A percentile compares a stretch with the other conserved stretches of the same genome.
phyloP scores from a whole-genome alignment of 1,140 invertebrate species.

The Pogonomyrmex barbatus region DNA sequence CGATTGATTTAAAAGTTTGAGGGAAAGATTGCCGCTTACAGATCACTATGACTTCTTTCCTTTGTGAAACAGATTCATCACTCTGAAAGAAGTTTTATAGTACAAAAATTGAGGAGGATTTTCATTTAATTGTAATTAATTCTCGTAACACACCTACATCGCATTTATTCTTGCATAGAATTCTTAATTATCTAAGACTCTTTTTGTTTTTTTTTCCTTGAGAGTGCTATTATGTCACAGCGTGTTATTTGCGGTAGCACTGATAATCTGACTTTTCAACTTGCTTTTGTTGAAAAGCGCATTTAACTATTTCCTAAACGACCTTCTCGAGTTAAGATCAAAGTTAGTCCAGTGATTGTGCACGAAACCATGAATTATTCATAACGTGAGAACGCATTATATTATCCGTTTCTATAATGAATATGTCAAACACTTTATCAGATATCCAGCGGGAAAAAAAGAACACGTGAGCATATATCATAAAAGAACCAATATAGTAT shows the following conservation, averaged over 20 bases:
- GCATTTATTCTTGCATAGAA: background rate
- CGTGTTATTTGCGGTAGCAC: background rate
- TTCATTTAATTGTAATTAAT: background rate
- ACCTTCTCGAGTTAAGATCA: background rate
- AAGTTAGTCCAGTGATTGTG: background rate
- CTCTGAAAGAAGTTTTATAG: background rate
- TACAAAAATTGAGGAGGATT: background rate
- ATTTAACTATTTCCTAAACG: background rate
- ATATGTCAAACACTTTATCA: background rate
- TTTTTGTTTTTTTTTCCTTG: background rate
- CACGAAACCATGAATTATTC: background rate
- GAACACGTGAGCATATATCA: background rate
- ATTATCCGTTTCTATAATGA: background rate
- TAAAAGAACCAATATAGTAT: background rate
- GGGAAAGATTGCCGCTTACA: background rate
- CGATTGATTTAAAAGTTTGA: background rate
- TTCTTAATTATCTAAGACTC: background rate
- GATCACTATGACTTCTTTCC: background rate
- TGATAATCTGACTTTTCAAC: background rate
- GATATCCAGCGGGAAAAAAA: background rate
- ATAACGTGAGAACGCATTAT: background rate
- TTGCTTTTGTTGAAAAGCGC: background rate
- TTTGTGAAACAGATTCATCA: background rate
- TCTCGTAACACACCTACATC: background rate
- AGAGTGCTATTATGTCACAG: background rate